phyloP scores from a whole-genome alignment of 2,888 invertebrate genomes.

The Hypomecis atomaria region DNA sequence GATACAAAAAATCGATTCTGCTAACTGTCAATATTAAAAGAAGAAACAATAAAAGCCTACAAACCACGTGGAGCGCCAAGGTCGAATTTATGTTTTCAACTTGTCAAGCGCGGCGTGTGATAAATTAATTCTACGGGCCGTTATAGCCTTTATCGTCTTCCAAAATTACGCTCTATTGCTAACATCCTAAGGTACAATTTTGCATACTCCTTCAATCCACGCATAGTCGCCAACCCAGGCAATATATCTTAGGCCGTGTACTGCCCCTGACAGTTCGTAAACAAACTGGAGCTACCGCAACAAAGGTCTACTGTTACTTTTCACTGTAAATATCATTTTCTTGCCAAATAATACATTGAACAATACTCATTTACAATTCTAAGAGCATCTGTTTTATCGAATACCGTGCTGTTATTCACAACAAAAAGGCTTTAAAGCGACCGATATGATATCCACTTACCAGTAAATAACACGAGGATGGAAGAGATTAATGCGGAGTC shows the following conservation, averaged over 20 bases:
- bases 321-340: slow-evolving; percentile 47
- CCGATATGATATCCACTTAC: slow-evolving; percentile 60
- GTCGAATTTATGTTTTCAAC: slow-evolving; percentile 86
- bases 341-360: slow-evolving; percentile 39
- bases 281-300: slow-evolving; percentile 85
- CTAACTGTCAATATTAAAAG: slow-evolving; percentile 39
- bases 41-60: slow-evolving; percentile 64
- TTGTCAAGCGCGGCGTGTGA: slow-evolving; percentile 85
- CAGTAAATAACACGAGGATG: slow-evolving; percentile 70
- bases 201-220: slow-evolving; percentile 62
- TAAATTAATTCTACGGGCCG: slow-evolving; percentile 85
- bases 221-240: slow-evolving; percentile 85
- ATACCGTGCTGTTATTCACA: slow-evolving; percentile 45
- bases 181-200: slow-evolving; percentile 51
- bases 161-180: slow-evolving; percentile 52
- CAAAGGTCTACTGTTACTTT: slow-evolving; percentile 68
- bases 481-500: slow-evolving; percentile 70
- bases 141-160: slow-evolving; percentile 60
- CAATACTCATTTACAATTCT: slow-evolving; percentile 36
- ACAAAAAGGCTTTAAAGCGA: slow-evolving; percentile 39
- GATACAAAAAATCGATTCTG: slow-evolving; percentile 17
- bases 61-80: slow-evolving; percentile 84
- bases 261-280: slow-evolving; percentile 86
- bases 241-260: slow-evolving; percentile 85
- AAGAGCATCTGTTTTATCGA: slow-evolving; percentile 47